Evolutionary conservation across 2,888 invertebrate genomes (phyloP), one percentile per base, ranked within the genome.

Genomic region (Drosophila colorata): DNA sequence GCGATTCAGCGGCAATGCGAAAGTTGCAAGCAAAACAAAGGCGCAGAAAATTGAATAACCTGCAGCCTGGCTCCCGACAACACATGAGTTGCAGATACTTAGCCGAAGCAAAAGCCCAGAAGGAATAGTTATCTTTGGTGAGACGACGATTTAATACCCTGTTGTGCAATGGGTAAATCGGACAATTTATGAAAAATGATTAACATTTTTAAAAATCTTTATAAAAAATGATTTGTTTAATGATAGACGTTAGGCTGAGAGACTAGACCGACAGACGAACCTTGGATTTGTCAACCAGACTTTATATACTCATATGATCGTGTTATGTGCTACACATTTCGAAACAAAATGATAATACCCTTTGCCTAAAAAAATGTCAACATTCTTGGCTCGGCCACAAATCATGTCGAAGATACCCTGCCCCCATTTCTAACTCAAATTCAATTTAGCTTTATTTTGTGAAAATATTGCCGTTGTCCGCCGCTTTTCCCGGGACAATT

Each of bases 11-110:
- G 57, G 23, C 41, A 61, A 61, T 66, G 57, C 78, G 80, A 84
- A 84, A 61, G 49, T 69, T 44, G 56, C 70, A 84, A 84, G 76
- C 85, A 81, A 81, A 81, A 81, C 81, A 81, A 70, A 78, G 67
- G 58, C 53, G 59, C 73, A 49, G 40, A 64, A 69, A 64, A 57
- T 43, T 41, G 59, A 33, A 60, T 38, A 44, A 20, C 28, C 59
- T n/a, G 43, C 55, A 59, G 46, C 46, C 23, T 41, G 48, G 52
- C 60, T 67, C 9, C 20, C 40, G 11, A 43, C 41, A 40, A 8
- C 44, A 64, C 59, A 78, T 60, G 64, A 43, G 51, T 43, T 67
- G 44, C 47, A 35, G 38, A 9, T 59, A 31, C 23, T 25, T n/a
- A 6, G 9, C 33, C 11, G 4, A 9, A 37, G n/a, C 28, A 61